A percentile compares a stretch with the other conserved stretches of the same genome.
These are phyloP conservation scores for Trichopria drosophilae DNA, from an alignment of 2,888 invertebrate species.

Conservation along the genomic window DNA sequence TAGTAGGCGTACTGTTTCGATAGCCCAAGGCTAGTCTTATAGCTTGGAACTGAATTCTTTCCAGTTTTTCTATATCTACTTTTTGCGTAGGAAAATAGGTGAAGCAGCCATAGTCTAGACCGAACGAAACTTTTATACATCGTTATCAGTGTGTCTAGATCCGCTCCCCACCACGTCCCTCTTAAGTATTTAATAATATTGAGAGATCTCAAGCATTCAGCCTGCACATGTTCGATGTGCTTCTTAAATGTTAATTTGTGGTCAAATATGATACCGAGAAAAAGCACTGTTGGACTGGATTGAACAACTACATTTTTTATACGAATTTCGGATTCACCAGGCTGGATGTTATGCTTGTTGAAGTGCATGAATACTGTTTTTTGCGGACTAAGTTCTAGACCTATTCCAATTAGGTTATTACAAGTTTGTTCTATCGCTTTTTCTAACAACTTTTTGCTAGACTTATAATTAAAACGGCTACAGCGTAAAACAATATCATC, in stretches of 20 bases:
- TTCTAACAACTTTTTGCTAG: background rate
- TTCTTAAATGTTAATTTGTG: background rate
- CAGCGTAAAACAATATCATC: background rate
- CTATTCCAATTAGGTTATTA: background rate
- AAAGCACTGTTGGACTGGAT: background rate
- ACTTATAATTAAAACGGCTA: background rate
- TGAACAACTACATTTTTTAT: background rate
- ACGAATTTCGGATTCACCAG: background rate
- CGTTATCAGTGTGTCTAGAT: background rate
- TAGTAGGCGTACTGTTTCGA: no score
- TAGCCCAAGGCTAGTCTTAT: no score
- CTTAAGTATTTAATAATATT: background rate
- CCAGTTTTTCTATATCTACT: no score
- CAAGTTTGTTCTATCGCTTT: background rate
- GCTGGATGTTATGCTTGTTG: background rate
- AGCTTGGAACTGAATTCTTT: no score
- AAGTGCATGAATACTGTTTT: background rate
- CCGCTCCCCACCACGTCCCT: background rate
- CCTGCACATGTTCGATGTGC: background rate
- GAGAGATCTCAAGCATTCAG: background rate
- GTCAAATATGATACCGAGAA: slow-evolving; percentile 1
- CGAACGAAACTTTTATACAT: background rate
- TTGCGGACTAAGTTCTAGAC: background rate
- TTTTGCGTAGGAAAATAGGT: no score
- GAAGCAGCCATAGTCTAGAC: slow-evolving; percentile 1